Conservation (phyloP, 1,140 invertebrate species). For the Physella acuta region DNA sequence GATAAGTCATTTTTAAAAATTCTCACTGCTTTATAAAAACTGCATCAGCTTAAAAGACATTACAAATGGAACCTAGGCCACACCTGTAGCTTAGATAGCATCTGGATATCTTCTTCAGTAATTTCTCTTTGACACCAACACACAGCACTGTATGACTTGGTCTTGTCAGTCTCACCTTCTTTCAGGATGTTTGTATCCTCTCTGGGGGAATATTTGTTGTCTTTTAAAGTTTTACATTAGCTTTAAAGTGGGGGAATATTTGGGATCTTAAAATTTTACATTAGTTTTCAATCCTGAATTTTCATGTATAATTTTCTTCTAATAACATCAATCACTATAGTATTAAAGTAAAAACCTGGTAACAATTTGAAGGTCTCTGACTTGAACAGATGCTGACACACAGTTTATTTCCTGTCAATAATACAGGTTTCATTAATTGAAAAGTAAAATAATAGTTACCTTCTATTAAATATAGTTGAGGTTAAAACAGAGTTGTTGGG, state of each 20-base stretch:
- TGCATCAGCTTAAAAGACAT: neutral
- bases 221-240: neutral
- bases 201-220: constrained; percentile 62
- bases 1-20: too few species aligned
- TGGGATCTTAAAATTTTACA: neutral
- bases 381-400: constrained; percentile 37
- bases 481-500: too few species aligned
- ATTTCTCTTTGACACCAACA: constrained; percentile 45
- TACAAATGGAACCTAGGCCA: too few species aligned
- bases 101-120: constrained; percentile 34
- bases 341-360: constrained; percentile 43
- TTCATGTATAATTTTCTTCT: too few species aligned
- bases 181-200: constrained; percentile 75
- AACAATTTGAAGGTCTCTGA: constrained; percentile 52
- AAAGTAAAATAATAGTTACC: too few species aligned
- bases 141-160: constrained; percentile 47
- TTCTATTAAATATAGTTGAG: too few species aligned
- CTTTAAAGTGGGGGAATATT: neutral
- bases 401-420: constrained; percentile 42
- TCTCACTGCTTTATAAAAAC: too few species aligned
- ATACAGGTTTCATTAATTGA: too few species aligned
- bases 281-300: neutral
- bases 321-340: too few species aligned
- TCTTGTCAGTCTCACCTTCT: constrained; percentile 60
- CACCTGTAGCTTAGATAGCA: too few species aligned